Conservation (phyloP, 2,888 invertebrate species). For the Osedax fenrisi region DNA sequence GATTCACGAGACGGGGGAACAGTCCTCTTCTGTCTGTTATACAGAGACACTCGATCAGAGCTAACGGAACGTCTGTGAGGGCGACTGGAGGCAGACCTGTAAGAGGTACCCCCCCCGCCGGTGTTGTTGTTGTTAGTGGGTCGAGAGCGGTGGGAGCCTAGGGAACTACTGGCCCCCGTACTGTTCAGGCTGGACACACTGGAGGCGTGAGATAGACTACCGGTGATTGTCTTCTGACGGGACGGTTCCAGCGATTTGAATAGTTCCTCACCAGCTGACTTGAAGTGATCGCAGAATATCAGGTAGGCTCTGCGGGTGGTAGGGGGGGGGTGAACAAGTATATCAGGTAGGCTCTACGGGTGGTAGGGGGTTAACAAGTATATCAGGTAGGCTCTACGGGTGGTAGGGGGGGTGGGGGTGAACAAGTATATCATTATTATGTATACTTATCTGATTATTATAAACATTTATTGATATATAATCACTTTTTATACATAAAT, state of each 20-base stretch:
- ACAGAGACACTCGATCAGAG: conserved; percentile 32
- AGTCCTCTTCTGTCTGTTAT: too few relatives aligned
- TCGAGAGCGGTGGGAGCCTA: not conserved
- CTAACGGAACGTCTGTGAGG: conserved; percentile 31
- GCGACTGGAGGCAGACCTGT: too few relatives aligned
- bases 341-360: conserved; percentile 73
- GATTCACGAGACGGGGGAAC: too few relatives aligned
- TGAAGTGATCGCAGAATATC: conserved; percentile 77
- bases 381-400: conserved; percentile 71
- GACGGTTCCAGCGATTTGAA: conserved; percentile 69
- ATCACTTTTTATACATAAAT: too few relatives aligned
- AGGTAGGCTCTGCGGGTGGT: conserved; percentile 65
- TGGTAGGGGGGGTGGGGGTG: not conserved
- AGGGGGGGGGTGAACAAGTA: not conserved
- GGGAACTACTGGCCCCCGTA: not conserved
- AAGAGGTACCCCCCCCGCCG: too few relatives aligned
- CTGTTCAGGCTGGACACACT: conserved; percentile 50
- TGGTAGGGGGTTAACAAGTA: conserved; percentile 77
- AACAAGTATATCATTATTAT: not conserved
- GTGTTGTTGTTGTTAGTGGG: too few relatives aligned
- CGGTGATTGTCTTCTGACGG: conserved; percentile 61
- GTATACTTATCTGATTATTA: too few relatives aligned
- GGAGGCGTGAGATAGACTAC: conserved; percentile 52
- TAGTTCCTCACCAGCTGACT: conserved; percentile 73
- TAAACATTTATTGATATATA: too few relatives aligned